Conservation (phyloP, 2,797 vertebrate species). For the Hoplostethus mediterraneus region DNA sequence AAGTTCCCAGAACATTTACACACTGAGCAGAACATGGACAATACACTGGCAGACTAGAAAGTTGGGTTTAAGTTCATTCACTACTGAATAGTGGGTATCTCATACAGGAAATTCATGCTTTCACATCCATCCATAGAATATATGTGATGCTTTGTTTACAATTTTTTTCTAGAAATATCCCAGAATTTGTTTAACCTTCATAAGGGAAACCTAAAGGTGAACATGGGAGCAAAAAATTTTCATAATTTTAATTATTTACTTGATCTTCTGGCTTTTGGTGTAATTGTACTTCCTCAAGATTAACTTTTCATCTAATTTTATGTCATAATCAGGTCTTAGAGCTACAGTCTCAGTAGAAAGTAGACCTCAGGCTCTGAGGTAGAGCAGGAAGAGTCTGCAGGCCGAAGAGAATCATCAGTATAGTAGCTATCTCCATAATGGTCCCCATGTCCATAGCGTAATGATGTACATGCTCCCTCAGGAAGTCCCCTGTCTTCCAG, state of each 20-base stretch:
- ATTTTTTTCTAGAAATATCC: conserved; percentile 47
- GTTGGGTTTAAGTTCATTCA: conserved; percentile 51
- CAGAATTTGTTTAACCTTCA: conserved; percentile 35
- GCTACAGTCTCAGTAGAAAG: conserved; percentile 94
- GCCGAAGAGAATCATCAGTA: conserved; percentile 77
- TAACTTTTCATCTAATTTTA: conserved; percentile 14
- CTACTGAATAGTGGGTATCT: conserved; percentile 68
- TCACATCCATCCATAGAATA: conserved; percentile 63
- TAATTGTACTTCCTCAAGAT: conserved; percentile 36
- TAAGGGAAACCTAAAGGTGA: conserved; percentile 20
- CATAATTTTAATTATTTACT: conserved; percentile 25
- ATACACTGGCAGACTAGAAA: conserved; percentile 64
- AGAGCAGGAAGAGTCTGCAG: conserved; percentile 75
- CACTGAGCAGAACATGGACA: conserved; percentile 74
- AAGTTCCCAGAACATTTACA: conserved; percentile 72
- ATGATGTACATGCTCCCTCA: conserved; percentile 89
- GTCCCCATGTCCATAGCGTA: conserved; percentile 82
- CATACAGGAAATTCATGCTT: conserved; percentile 72
- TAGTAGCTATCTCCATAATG: conserved; percentile 80
- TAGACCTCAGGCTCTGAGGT: conserved; percentile 94
- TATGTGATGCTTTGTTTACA: conserved; percentile 50
- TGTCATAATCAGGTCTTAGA: conserved; percentile 40
- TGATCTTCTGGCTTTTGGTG: conserved; percentile 48
- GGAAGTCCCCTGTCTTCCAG: conserved; percentile 90
- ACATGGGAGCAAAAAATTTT: conserved; percentile 37